A percentile compares a stretch with the other conserved stretches of the same genome.
phyloP scores from a whole-genome alignment of 1,140 invertebrate species.

The Macrosteles quadrilineatus region DNA sequence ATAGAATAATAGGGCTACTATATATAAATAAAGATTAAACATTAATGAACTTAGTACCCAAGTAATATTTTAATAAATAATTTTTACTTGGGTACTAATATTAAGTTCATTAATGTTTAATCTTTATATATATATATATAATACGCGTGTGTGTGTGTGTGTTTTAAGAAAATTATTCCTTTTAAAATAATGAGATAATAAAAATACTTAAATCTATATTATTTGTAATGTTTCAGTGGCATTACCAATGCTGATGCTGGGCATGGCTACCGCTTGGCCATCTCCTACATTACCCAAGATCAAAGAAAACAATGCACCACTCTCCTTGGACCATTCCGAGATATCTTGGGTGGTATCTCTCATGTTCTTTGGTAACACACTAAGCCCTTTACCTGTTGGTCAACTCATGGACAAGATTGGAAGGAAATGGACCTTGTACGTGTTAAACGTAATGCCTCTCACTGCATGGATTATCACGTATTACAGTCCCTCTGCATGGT shows the following conservation, averaged over 20 bases:
- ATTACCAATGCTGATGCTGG: constrained; percentile 51
- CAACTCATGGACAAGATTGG: constrained; percentile 73
- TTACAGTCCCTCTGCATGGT: constrained; percentile 6
- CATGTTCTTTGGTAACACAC: constrained; percentile 36
- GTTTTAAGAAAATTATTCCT: no score
- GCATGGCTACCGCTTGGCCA: constrained; percentile 72
- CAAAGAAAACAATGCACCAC: constrained; percentile 20
- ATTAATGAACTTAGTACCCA: no score
- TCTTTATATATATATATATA: no score
- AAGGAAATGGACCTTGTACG: constrained; percentile 66
- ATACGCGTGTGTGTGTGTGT: no score
- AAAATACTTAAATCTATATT: no score
- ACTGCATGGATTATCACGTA: constrained; percentile 57
- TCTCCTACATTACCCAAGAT: constrained; percentile 61
- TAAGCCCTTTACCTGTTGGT: constrained; percentile 43
- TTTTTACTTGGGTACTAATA: no score
- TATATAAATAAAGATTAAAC: no score
- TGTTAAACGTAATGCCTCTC: constrained; percentile 59
- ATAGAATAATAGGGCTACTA: no score
- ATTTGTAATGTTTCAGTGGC: constrained; percentile 36
- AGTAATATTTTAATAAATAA: no score
- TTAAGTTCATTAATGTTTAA: no score
- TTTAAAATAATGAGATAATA: no score
- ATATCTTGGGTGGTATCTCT: constrained; percentile 39
- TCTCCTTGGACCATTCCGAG: constrained; percentile 29